These are phyloP conservation scores for Trichosurus vulpecula DNA, from an alignment of 2,797 vertebrate species.

Conservation along the genomic window DNA sequence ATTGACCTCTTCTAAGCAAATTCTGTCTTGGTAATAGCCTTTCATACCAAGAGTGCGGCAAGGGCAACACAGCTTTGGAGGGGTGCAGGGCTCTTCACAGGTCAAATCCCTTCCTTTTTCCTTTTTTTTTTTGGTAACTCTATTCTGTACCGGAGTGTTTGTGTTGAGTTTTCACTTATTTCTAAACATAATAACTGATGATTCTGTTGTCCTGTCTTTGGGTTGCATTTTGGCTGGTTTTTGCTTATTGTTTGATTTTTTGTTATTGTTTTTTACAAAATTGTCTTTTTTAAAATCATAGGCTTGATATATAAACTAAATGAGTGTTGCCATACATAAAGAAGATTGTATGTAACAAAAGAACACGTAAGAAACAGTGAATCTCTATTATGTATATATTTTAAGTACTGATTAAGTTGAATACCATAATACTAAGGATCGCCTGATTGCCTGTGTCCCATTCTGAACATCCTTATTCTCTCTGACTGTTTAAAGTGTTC, in stretches of 20 bases:
- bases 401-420: too few species aligned
- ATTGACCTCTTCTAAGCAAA: constrained; percentile 50
- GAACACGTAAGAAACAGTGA: neutral
- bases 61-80: constrained; percentile 38
- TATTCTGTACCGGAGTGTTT: constrained; percentile 17
- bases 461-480: too few species aligned
- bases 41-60: constrained; percentile 54
- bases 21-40: constrained; percentile 33
- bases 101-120: constrained; percentile 9
- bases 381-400: too few species aligned
- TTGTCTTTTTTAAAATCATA: neutral
- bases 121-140: constrained; percentile 27
- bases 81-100: neutral
- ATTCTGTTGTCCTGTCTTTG: neutral
- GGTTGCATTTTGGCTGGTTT: neutral
- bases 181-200: constrained; percentile 8
- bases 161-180: constrained; percentile 22
- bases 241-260: neutral
- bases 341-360: neutral
- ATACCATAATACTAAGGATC: too few species aligned
- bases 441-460: too few species aligned
- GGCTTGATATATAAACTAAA: neutral
- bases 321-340: neutral
- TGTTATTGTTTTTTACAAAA: neutral
- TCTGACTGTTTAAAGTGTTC: too few species aligned